Evolutionary conservation across 2,797 vertebrate species (phyloP).

Genomic region (Tapera naevia): DNA sequence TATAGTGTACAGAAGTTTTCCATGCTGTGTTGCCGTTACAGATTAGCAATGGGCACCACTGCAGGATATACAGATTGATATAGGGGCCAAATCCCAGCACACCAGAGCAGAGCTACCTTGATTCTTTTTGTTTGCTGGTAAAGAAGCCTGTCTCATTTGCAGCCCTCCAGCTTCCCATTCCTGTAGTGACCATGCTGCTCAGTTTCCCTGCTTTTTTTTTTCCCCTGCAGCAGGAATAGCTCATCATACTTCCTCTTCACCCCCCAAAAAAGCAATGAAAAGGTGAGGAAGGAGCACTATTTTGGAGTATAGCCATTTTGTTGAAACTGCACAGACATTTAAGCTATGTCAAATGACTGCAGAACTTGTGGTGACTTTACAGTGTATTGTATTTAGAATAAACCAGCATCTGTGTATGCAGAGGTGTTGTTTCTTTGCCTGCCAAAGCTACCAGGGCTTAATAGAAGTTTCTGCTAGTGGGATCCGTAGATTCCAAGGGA

Average conservation of each 20-base stretch:
- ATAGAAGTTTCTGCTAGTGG: not conserved
- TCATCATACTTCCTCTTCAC: not conserved
- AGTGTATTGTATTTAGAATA: not conserved
- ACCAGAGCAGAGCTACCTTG: not conserved
- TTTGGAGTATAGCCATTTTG: not conserved
- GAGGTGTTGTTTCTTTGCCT: not conserved
- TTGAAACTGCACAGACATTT: not conserved
- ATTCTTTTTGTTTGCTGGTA: not conserved
- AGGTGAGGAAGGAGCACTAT: not conserved
- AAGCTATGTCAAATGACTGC: not conserved
- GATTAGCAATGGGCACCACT: not conserved
- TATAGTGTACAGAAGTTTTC: not conserved
- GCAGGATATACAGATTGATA: not conserved
- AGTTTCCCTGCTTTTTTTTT: not conserved
- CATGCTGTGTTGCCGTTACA: not conserved
- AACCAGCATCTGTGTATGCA: not conserved
- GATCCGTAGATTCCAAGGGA: not conserved
- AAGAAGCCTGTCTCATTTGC: not conserved
- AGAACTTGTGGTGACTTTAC: not conserved
- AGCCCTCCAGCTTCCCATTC: not conserved
- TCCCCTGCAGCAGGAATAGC: not conserved
- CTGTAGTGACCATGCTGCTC: not conserved
- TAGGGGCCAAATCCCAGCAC: not conserved
- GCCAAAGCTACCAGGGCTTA: not conserved
- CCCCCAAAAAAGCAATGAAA: not conserved